Evolutionary conservation across 2,888 invertebrate genomes (phyloP).

Genomic region (Eledona agricola): DNA sequence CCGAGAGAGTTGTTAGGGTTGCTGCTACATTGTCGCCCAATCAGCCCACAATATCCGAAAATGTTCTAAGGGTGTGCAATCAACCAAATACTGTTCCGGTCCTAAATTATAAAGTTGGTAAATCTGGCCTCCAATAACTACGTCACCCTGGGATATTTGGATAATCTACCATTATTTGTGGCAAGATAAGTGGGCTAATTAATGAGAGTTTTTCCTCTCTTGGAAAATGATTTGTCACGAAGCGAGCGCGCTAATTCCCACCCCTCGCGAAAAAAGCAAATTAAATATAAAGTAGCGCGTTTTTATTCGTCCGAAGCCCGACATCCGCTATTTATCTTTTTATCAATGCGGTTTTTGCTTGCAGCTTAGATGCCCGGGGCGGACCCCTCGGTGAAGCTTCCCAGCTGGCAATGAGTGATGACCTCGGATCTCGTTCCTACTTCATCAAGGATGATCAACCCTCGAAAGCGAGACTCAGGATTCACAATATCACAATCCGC

Average conservation of each 20-base stretch:
- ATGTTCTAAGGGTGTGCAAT: too few species aligned
- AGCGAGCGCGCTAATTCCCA: constrained; percentile 15
- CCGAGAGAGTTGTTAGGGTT: too few species aligned
- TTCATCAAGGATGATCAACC: constrained; percentile 77
- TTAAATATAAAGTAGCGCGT: constrained; percentile 38
- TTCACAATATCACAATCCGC: constrained; percentile 74
- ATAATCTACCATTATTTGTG: too few species aligned
- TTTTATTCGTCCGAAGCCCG: constrained; percentile 38
- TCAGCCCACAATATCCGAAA: too few species aligned
- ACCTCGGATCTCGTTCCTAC: constrained; percentile 78
- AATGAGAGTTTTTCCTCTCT: constrained; percentile 8
- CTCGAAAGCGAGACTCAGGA: constrained; percentile 77
- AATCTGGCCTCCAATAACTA: too few species aligned
- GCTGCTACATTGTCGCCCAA: too few species aligned
- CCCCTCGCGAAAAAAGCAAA: constrained; percentile 26
- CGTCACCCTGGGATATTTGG: too few species aligned
- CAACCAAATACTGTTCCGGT: too few species aligned
- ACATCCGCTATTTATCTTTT: constrained; percentile 38
- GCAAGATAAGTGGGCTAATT: too few species aligned
- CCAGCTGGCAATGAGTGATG: constrained; percentile 82
- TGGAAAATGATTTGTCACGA: constrained; percentile 16
- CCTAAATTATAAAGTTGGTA: too few species aligned
- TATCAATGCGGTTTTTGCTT: constrained; percentile 49
- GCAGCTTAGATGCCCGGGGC: constrained; percentile 80
- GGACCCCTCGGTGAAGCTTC: constrained; percentile 72